Evolutionary conservation across 2,888 invertebrate genomes (phyloP).

Genomic region (Frankliniella intonsa): DNA sequence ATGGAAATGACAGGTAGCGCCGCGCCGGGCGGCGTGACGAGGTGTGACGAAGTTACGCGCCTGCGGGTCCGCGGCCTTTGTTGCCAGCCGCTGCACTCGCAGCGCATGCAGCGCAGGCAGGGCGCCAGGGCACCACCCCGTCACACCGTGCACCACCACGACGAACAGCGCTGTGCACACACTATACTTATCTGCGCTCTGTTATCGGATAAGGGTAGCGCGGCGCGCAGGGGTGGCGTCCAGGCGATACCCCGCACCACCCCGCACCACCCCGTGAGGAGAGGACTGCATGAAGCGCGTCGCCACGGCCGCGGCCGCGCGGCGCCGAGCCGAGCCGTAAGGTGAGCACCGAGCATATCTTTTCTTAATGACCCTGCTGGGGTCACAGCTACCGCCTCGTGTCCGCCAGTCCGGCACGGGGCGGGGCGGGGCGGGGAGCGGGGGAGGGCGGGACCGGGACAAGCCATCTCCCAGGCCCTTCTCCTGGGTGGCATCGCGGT

Average conservation of each 20-base stretch:
- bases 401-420: background rate
- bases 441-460: background rate
- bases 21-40: too few relatives aligned
- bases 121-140: background rate
- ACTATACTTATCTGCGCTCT: background rate
- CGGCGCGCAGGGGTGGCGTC: background rate
- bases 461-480: background rate
- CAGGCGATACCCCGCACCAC: background rate
- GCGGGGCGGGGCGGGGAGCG: background rate
- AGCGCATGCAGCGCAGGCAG: background rate
- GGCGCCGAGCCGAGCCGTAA: background rate
- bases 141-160: background rate
- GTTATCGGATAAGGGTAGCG: background rate
- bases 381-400: background rate
- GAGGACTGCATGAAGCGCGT: too few relatives aligned
- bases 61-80: too few relatives aligned
- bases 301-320: background rate
- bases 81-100: background rate
- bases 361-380: background rate
- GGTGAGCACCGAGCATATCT: background rate
- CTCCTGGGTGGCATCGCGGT: background rate
- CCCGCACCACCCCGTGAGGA: background rate
- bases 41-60: too few relatives aligned
- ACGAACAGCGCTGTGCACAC: background rate
- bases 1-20: too few relatives aligned